A percentile compares a stretch with the other conserved stretches of the same genome.
Evolutionary conservation across 2,888 invertebrate genomes (phyloP).

Genomic region (Acleris emargana): DNA sequence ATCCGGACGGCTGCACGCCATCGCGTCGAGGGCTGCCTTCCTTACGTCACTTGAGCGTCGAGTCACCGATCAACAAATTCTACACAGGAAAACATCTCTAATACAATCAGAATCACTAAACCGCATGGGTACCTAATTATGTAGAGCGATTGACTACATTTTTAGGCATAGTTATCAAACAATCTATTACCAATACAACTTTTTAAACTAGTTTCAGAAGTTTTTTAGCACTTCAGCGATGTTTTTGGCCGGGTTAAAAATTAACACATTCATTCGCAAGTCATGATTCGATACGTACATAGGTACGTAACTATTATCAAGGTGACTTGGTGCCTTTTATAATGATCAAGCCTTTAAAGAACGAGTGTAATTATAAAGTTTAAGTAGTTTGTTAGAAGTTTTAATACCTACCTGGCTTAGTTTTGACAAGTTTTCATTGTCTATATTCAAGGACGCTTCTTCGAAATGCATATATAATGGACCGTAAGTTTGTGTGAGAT

Average conservation of each 20-base stretch:
- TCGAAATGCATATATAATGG: neutral
- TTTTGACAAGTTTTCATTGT: slow-evolving; percentile 13
- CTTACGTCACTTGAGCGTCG: slow-evolving; percentile 12
- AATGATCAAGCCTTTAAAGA: slow-evolving; percentile 21
- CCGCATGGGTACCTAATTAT: neutral
- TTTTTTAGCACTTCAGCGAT: slow-evolving; percentile 11
- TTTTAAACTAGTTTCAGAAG: slow-evolving; percentile 24
- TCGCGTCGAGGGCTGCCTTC: slow-evolving; percentile 18
- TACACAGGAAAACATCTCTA: slow-evolving; percentile 30
- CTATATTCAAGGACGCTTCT: neutral
- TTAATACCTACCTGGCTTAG: slow-evolving; percentile 13
- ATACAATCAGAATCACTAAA: neutral
- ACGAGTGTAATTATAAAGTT: neutral
- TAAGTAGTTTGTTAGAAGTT: neutral
- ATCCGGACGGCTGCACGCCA: slow-evolving; percentile 32
- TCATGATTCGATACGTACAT: slow-evolving; percentile 15
- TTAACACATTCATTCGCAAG: slow-evolving; percentile 34
- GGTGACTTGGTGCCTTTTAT: slow-evolving; percentile 30
- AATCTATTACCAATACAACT: slow-evolving; percentile 7
- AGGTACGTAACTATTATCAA: slow-evolving; percentile 18
- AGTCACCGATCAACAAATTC: slow-evolving; percentile 25
- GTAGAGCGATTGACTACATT: neutral
- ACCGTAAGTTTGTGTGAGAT: no score
- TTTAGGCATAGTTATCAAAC: neutral
- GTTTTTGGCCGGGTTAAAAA: slow-evolving; percentile 16